A percentile compares a stretch with the other conserved stretches of the same genome.
These are phyloP conservation scores for Caenorhabditis afra DNA, from an alignment of 2,888 invertebrate species.

Conservation along the genomic window DNA sequence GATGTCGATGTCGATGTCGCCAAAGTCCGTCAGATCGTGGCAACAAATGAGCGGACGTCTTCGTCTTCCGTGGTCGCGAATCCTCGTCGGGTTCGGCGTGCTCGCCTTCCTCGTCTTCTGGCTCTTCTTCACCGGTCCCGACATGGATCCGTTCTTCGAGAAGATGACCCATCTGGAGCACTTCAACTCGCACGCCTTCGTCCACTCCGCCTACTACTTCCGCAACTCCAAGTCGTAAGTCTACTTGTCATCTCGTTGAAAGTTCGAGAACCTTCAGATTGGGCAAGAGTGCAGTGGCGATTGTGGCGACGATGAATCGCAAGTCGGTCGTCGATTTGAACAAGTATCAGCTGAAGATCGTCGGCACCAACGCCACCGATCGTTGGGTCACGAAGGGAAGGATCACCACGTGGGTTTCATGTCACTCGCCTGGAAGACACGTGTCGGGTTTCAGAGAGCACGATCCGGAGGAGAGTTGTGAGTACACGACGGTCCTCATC, in stretches of 20 bases:
- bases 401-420: constrained; percentile 46
- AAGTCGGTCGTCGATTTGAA: constrained; percentile 31
- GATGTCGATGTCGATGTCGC: too few species aligned
- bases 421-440: too few species aligned
- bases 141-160: constrained; percentile 7
- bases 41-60: constrained; percentile 16
- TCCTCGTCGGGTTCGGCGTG: constrained; percentile 1
- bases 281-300: constrained; percentile 37
- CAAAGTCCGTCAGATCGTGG: constrained; percentile 15
- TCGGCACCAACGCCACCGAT: constrained; percentile 33
- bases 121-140: constrained; percentile 1
- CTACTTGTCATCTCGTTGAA: neutral
- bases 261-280: constrained; percentile 15
- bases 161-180: constrained; percentile 29
- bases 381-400: constrained; percentile 26
- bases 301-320: constrained; percentile 38
- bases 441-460: constrained; percentile 45
- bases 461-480: constrained; percentile 36
- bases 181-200: constrained; percentile 33
- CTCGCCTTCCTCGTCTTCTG: constrained; percentile 5
- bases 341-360: constrained; percentile 19
- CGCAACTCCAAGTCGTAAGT: constrained; percentile 38
- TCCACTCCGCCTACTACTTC: constrained; percentile 38
- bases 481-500: constrained; percentile 41
- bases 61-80: constrained; percentile 20